A percentile compares a stretch with the other conserved stretches of the same genome.
Evolutionary conservation across 2,113 vertebrate species (phyloP).

Genomic region (Coryphaenoides rupestris): DNA sequence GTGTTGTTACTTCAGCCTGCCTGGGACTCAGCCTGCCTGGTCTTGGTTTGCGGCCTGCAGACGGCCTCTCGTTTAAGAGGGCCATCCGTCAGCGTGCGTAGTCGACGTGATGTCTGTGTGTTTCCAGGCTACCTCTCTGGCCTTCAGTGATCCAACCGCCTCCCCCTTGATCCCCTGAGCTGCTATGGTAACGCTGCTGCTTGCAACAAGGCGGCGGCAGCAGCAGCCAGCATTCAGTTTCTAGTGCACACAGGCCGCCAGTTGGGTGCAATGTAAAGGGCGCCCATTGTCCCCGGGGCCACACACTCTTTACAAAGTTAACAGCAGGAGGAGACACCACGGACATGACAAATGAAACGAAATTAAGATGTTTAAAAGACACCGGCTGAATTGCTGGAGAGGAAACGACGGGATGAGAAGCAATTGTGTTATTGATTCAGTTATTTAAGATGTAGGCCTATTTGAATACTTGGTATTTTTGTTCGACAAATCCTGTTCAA

Average conservation of each 20-base stretch:
- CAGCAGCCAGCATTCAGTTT: constrained; percentile 43
- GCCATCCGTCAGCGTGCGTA: constrained; percentile 11
- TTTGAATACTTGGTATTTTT: too few species aligned
- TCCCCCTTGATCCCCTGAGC: constrained; percentile 29
- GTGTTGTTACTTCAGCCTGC: too few species aligned
- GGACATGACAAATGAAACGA: too few species aligned
- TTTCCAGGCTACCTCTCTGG: constrained; percentile 5
- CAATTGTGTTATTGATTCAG: too few species aligned
- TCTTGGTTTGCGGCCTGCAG: too few species aligned
- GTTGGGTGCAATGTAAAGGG: constrained; percentile 42
- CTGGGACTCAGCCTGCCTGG: too few species aligned
- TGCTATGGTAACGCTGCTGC: constrained; percentile 31
- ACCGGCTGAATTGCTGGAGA: too few species aligned
- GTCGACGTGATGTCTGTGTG: not conserved
- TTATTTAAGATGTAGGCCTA: too few species aligned
- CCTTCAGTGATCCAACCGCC: not conserved
- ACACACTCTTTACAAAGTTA: constrained; percentile 18
- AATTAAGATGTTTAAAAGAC: too few species aligned
- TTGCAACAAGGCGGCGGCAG: constrained; percentile 29
- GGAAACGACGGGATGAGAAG: too few species aligned
- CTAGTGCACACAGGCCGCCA: constrained; percentile 19
- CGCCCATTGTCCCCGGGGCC: constrained; percentile 38
- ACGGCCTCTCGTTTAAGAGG: constrained; percentile 17
- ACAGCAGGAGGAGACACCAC: constrained; percentile 43
- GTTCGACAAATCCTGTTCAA: too few species aligned